Conservation (phyloP, 2,888 invertebrate species). For the Zaprionus lineosus region DNA sequence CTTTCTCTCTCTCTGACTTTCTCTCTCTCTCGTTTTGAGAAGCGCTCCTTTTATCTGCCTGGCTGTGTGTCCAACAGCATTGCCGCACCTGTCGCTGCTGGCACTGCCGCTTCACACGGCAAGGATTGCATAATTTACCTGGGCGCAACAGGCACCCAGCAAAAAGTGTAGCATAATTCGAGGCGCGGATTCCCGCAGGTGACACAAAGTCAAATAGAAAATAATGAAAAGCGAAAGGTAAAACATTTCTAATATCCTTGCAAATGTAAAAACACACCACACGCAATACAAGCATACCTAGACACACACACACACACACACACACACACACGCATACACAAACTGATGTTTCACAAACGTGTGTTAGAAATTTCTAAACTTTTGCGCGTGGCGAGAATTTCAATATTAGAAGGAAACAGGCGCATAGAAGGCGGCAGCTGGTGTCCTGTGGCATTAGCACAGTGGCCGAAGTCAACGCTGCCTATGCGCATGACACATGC, state of each 20-base stretch:
- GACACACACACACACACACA: conserved; percentile 13
- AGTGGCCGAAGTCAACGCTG: conserved; percentile 24
- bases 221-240: conserved; percentile 32
- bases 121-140: conserved; percentile 83
- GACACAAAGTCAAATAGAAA: conserved; percentile 18
- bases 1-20: not conserved
- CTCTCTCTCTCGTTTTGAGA: not conserved
- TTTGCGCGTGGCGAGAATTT: conserved; percentile 80
- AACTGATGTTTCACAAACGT: not conserved
- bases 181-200: conserved; percentile 58
- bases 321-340: not conserved
- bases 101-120: conserved; percentile 59
- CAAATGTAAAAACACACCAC: not conserved
- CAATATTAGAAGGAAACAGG: conserved; percentile 81
- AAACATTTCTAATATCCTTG: conserved; percentile 52
- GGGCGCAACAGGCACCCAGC: conserved; percentile 80
- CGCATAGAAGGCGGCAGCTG: conserved; percentile 53
- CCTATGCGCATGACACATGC: conserved; percentile 59
- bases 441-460: conserved; percentile 79
- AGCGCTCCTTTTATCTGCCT: conserved; percentile 3
- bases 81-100: conserved; percentile 62
- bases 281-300: conserved; percentile 10
- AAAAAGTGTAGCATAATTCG: conserved; percentile 48
- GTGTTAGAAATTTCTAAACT: conserved; percentile 78
- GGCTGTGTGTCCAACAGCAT: not conserved